Conservation (phyloP, 1,140 invertebrate genomes). For the Brachionus sp. region DNA sequence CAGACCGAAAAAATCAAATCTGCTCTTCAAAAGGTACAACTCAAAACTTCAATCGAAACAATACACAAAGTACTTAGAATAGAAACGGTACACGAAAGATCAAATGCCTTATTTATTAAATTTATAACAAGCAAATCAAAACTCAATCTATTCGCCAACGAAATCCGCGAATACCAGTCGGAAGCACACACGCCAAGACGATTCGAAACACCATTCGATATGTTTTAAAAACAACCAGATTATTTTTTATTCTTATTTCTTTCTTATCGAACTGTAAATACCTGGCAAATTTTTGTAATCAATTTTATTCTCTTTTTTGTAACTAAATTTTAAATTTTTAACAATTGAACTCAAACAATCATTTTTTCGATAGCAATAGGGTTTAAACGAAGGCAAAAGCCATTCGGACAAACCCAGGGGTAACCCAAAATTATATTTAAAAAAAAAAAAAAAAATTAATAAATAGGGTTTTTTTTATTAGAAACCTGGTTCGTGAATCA, state of each 20-base stretch:
- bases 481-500: too few relatives aligned
- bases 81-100: not conserved
- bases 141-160: not conserved
- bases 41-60: not conserved
- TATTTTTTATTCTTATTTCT: not conserved
- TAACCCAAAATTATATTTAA: too few relatives aligned
- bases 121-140: not conserved
- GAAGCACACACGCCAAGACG: not conserved
- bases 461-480: too few relatives aligned
- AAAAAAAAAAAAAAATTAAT: too few relatives aligned
- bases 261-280: too few relatives aligned
- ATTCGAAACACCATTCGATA: not conserved
- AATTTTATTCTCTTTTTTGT: too few relatives aligned
- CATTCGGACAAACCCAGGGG: too few relatives aligned
- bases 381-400: too few relatives aligned
- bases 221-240: not conserved
- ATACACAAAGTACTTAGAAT: not conserved
- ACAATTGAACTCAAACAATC: too few relatives aligned
- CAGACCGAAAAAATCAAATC: not conserved
- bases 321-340: too few relatives aligned
- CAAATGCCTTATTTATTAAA: not conserved
- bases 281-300: too few relatives aligned
- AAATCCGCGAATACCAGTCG: not conserved
- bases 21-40: not conserved
- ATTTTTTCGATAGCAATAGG: too few relatives aligned